phyloP scores from a whole-genome alignment of 1,140 invertebrate species.

The Harlomillsia oculata region DNA sequence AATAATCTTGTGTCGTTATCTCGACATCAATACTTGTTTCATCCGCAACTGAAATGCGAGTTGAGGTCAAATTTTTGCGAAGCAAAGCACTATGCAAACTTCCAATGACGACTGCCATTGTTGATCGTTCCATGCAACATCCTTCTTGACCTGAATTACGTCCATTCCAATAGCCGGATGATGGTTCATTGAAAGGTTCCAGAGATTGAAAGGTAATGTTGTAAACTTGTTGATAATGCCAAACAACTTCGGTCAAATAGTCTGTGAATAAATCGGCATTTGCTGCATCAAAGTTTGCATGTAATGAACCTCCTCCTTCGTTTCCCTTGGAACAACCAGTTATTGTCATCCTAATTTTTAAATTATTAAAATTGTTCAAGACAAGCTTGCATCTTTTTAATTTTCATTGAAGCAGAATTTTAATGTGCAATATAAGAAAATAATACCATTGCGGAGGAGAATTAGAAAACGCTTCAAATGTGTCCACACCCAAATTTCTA shows the following conservation, averaged over 20 bases:
- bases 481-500: conserved; percentile 23
- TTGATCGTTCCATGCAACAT: conserved; percentile 11
- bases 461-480: conserved; percentile 31
- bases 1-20: conserved; percentile 13
- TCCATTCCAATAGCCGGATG: conserved; percentile 18
- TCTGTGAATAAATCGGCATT: conserved; percentile 21
- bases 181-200: conserved; percentile 28
- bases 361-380: not conserved
- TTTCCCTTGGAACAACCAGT: conserved; percentile 30
- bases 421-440: not conserved
- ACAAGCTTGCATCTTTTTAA: no score
- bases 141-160: conserved; percentile 8
- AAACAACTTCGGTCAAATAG: conserved; percentile 20
- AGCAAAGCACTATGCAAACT: not conserved
- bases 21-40: conserved; percentile 29
- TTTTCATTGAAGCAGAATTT: not conserved
- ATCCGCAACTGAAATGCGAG: conserved; percentile 18
- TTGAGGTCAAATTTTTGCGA: conserved; percentile 7
- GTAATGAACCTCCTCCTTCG: conserved; percentile 2
- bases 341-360: conserved; percentile 18
- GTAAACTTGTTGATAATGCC: conserved; percentile 15
- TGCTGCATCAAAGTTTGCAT: conserved; percentile 19
- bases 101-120: conserved; percentile 17
- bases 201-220: conserved; percentile 12
- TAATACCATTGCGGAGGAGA: conserved; percentile 29